Conservation (phyloP, 2,113 vertebrate genomes). For the Pelecanus crispus region DNA sequence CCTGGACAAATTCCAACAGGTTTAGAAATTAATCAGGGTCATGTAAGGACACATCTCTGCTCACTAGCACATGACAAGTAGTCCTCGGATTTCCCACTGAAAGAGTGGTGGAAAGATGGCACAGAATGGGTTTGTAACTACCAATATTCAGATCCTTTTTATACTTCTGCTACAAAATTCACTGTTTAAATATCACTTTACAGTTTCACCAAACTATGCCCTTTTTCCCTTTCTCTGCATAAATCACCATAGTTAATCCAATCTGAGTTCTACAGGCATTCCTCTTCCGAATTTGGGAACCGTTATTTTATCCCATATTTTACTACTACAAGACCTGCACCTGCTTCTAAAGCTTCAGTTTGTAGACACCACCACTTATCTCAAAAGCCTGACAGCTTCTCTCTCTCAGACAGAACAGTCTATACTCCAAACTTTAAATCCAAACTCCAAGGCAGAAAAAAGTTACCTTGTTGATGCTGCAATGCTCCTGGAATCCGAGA, state of each 20-base stretch:
- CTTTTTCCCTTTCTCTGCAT: background rate
- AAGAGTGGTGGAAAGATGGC: background rate
- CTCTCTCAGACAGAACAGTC: background rate
- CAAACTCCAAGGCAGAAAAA: background rate
- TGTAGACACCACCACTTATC: background rate
- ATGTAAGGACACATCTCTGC: background rate
- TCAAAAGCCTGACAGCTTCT: background rate
- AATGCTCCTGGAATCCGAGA: slow-evolving; percentile 69
- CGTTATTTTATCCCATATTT: background rate
- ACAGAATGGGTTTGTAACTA: background rate
- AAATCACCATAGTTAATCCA: background rate
- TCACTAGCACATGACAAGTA: accelerated
- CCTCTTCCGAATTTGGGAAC: background rate
- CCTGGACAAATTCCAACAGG: background rate
- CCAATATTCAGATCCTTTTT: background rate
- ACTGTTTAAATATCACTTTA: background rate
- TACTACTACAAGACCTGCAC: background rate
- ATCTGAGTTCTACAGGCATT: background rate
- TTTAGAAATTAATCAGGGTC: background rate
- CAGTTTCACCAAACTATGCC: background rate
- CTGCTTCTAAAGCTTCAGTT: background rate
- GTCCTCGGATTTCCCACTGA: background rate
- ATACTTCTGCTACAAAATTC: background rate
- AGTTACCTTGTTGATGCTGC: slow-evolving; percentile 75
- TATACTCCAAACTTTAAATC: background rate